These are phyloP conservation scores for Dendrocincla fuliginosa DNA, from an alignment of 2,797 vertebrate species.

Conservation along the genomic window DNA sequence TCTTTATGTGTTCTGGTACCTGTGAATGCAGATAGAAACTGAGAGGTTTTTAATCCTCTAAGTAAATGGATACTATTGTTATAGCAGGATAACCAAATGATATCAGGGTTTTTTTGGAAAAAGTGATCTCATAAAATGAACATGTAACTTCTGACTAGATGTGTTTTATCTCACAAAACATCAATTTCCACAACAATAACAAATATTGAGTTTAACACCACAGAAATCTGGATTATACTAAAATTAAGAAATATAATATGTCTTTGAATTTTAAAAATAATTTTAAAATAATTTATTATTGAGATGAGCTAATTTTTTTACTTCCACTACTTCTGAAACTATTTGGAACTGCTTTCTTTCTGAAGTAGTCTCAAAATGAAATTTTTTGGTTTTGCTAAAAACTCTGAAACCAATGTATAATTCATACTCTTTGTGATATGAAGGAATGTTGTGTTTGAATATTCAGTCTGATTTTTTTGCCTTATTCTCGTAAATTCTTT, in stretches of 20 bases:
- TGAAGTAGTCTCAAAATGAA: accelerated
- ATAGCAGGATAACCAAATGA: not conserved
- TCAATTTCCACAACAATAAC: not conserved
- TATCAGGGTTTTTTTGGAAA: not conserved
- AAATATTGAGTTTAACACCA: not conserved
- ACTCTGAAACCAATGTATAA: not conserved
- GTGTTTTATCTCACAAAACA: not conserved
- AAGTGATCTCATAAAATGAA: not conserved
- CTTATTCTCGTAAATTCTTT: not conserved
- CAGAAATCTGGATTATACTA: not conserved
- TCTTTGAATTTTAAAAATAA: not conserved
- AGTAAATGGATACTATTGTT: not conserved
- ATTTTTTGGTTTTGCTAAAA: not conserved
- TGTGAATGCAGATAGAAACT: not conserved
- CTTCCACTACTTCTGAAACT: not conserved
- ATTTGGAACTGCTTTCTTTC: not conserved
- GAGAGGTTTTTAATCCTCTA: not conserved
- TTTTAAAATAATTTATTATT: not conserved
- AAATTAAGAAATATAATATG: not conserved
- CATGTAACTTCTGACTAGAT: not conserved
- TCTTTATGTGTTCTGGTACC: not conserved
- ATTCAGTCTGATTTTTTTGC: not conserved
- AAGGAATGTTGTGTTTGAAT: not conserved
- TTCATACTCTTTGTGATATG: not conserved
- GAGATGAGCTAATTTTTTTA: not conserved